Evolutionary conservation across 2,797 vertebrate species (phyloP).

Genomic region (Todus mexicanus): DNA sequence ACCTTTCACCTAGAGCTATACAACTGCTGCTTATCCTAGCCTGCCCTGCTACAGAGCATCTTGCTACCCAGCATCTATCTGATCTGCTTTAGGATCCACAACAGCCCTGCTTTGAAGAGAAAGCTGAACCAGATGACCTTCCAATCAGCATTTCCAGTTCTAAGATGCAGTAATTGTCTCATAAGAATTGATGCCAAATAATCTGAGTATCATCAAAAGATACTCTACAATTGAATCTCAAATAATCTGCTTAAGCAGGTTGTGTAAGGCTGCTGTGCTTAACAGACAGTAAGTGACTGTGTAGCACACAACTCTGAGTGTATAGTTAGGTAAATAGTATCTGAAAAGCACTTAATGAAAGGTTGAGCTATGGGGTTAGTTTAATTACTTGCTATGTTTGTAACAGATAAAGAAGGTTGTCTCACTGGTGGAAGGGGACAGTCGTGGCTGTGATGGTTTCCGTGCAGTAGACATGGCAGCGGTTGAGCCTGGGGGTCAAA

Average conservation of each 20-base stretch:
- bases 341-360: background rate
- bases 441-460: accelerated
- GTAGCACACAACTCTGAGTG: accelerated
- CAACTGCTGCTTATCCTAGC: background rate
- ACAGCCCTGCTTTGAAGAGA: background rate
- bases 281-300: background rate
- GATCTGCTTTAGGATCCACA: background rate
- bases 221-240: background rate
- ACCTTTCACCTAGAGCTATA: background rate
- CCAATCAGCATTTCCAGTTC: background rate
- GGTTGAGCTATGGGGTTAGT: background rate
- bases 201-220: background rate
- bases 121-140: background rate
- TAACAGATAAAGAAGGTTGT: background rate
- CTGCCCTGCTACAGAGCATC: background rate
- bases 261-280: background rate
- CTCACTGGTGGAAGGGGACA: background rate
- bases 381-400: background rate
- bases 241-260: background rate
- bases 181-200: background rate
- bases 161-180: background rate
- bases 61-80: background rate
- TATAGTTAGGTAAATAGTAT: background rate
- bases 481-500: background rate
- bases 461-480: accelerated